Evolutionary conservation across 2,888 invertebrate genomes (phyloP).

Genomic region (Oconnorella tubifera): DNA sequence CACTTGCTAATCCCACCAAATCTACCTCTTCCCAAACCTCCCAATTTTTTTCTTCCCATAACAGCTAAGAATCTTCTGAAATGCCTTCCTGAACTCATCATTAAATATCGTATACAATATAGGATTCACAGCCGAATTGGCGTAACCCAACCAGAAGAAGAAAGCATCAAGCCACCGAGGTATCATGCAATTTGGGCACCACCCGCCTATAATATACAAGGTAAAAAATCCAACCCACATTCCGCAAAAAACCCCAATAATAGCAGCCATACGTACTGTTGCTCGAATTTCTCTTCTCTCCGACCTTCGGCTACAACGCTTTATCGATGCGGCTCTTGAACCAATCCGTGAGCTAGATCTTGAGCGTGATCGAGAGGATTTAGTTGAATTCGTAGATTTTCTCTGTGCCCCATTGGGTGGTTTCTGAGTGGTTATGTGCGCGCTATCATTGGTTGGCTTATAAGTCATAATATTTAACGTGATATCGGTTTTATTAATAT

Average conservation of each 20-base stretch:
- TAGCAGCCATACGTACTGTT: slow-evolving; percentile 55
- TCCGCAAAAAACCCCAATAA: slow-evolving; percentile 54
- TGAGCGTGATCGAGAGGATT: background rate
- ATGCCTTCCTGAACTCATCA: slow-evolving; percentile 53
- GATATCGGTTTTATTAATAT: too few relatives aligned
- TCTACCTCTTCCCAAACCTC: background rate
- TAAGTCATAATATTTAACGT: too few relatives aligned
- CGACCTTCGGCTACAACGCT: slow-evolving; percentile 7
- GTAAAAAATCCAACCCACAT: slow-evolving; percentile 57
- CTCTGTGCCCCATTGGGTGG: too few relatives aligned
- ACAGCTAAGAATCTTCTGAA: slow-evolving; percentile 42
- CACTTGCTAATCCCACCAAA: too few relatives aligned
- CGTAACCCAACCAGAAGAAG: slow-evolving; percentile 56
- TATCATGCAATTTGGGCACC: slow-evolving; percentile 39
- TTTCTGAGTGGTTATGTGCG: too few relatives aligned
- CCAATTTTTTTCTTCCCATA: slow-evolving; percentile 15
- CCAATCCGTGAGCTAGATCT: background rate
- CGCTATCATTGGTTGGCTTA: too few relatives aligned
- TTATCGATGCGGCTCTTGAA: background rate
- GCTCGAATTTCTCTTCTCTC: slow-evolving; percentile 53
- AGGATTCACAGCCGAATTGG: slow-evolving; percentile 54
- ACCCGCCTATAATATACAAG: slow-evolving; percentile 50
- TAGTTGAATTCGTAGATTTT: background rate
- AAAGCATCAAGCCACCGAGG: slow-evolving; percentile 47
- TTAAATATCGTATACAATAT: slow-evolving; percentile 56